Evolutionary conservation across 2,888 invertebrate genomes (phyloP).

Genomic region (Pristionchus fissidentatus): DNA sequence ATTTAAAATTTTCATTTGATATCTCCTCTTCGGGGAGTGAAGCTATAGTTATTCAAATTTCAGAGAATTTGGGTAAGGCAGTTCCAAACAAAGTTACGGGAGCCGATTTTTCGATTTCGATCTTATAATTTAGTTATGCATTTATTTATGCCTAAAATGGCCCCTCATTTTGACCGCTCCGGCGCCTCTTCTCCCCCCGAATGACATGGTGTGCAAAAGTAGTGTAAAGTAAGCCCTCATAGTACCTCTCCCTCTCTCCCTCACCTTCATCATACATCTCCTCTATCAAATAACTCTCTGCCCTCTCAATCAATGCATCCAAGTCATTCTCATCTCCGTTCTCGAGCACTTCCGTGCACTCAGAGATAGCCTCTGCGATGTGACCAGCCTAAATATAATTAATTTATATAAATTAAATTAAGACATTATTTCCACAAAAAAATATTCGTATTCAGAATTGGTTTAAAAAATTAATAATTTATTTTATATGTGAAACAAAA

Average conservation of each 20-base stretch:
- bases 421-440: background rate
- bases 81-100: no score
- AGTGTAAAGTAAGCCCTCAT: no score
- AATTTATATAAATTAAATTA: conserved; percentile 2
- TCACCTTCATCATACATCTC: conserved; percentile 91
- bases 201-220: no score
- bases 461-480: no score
- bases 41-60: no score
- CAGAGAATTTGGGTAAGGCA: no score
- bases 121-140: no score
- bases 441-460: background rate
- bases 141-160: no score
- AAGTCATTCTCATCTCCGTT: conserved; percentile 83
- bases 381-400: conserved; percentile 81
- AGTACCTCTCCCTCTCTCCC: background rate
- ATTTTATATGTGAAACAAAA: no score
- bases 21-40: background rate
- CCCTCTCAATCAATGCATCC: conserved; percentile 88
- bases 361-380: conserved; percentile 83
- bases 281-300: conserved; percentile 89
- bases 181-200: no score
- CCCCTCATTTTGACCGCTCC: no score
- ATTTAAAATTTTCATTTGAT: background rate
- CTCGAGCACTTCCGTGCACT: conserved; percentile 87
- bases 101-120: no score